These are phyloP conservation scores for Synergus itoensis DNA, from an alignment of 2,888 invertebrate species.

Conservation along the genomic window DNA sequence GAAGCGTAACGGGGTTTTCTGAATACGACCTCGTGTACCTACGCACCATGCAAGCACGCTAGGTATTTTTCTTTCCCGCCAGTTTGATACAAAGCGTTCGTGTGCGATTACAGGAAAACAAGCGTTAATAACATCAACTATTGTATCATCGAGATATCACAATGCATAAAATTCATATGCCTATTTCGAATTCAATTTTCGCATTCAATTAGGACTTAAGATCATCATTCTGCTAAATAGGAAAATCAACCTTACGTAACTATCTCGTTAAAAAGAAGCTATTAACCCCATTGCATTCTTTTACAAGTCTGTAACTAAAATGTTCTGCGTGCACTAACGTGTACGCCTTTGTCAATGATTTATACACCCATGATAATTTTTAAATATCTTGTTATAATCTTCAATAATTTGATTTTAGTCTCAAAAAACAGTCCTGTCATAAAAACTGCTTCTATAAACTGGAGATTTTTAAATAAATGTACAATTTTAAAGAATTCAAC, in stretches of 20 bases:
- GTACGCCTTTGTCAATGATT: too few relatives aligned
- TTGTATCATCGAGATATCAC: constrained; percentile 11
- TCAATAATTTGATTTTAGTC: too few relatives aligned
- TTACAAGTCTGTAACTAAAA: too few relatives aligned
- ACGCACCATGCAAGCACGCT: constrained; percentile 52
- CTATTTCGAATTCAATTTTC: constrained; percentile 18
- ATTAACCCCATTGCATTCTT: background rate
- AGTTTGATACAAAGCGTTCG: constrained; percentile 18
- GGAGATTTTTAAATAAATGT: too few relatives aligned
- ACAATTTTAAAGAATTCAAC: too few relatives aligned
- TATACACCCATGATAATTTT: too few relatives aligned
- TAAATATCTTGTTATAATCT: too few relatives aligned
- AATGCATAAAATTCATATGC: constrained; percentile 1
- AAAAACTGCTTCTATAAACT: too few relatives aligned
- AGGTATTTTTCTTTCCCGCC: constrained; percentile 47
- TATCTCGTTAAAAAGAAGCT: background rate
- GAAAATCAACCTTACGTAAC: background rate
- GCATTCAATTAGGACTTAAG: constrained; percentile 1
- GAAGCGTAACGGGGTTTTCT: constrained; percentile 60
- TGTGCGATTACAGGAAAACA: constrained; percentile 14
- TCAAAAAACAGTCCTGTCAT: too few relatives aligned
- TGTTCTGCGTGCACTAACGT: too few relatives aligned
- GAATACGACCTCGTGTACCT: constrained; percentile 55
- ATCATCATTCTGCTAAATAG: background rate
- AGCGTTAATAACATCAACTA: constrained; percentile 29